Percentiles rank a stretch among this genome's conserved stretches.
phyloP scores from a whole-genome alignment of 35 echinoderm and acorn worm genomes.

The Stichopus chloronotus region DNA sequence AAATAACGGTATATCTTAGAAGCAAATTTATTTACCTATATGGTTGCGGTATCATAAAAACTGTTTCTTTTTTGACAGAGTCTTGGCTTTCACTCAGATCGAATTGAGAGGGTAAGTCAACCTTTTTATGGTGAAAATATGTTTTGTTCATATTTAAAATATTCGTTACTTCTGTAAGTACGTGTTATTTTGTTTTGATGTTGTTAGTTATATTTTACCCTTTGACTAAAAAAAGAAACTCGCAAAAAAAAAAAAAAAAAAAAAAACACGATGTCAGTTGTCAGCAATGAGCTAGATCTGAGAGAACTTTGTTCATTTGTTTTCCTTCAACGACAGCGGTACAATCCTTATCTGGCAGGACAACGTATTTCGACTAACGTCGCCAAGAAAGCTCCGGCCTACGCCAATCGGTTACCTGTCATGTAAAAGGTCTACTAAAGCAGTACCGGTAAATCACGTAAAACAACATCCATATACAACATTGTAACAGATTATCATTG shows the following conservation, averaged over 20 bases:
- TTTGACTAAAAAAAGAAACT: no score
- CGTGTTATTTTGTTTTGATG: no score
- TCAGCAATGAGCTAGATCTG: no score
- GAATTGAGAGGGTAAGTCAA: not conserved
- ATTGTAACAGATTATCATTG: not conserved
- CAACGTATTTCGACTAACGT: slow-evolving; percentile 21
- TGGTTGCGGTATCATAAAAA: not conserved
- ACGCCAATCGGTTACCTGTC: slow-evolving; percentile 25
- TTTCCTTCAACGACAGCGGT: slow-evolving; percentile 36
- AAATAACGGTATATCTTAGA: no score
- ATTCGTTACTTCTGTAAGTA: no score
- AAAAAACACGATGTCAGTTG: no score
- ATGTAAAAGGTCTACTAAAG: not conserved
- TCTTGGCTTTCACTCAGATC: not conserved
- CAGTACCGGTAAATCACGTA: no score
- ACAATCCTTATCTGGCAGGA: slow-evolving; percentile 50
- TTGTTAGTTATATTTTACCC: no score
- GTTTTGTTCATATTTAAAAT: no score
- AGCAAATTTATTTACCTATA: no score
- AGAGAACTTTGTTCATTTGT: not conserved
- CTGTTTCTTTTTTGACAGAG: not conserved
- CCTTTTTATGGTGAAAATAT: no score
- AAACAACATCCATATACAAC: not conserved
- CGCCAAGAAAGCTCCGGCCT: slow-evolving; percentile 56
- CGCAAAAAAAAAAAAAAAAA: no score